Base-by-base conservation (phyloP, 2,113 vertebrate species). In the Tragelaphus strepsiceros region DNA sequence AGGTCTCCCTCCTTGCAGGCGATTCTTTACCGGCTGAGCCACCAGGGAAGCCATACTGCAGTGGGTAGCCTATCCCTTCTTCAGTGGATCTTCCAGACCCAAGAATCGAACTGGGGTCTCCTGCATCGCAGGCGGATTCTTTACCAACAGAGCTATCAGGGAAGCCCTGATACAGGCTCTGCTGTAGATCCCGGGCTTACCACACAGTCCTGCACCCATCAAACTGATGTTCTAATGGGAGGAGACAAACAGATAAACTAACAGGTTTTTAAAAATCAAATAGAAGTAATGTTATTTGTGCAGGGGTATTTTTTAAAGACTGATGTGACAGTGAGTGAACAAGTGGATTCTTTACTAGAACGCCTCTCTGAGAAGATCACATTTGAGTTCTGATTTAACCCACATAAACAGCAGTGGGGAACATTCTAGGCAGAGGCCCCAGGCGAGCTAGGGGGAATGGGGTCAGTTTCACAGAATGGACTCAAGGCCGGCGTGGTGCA, bases 291-390 rank as follows among this genome's bases (percentile, higher is more conserved):
- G 43, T 4, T 80, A 14, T 67, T 53, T n/a, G 14, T 16, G 17
- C 61, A 85, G 56, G 39, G 77, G 5, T 46, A 49, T 4, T 96
- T 90, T 82, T 78, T 35, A 74, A 71, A 77, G 74, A 82, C 53
- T 49, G 9, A 19, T 56, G 14, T 84, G 78, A 89, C 93, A 78
- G n/a, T 51, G 10, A 64, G n/a, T 30, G 26, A 78, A 46, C 62
- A 88, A 43, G 24, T 26, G 7, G 54, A 39, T 16, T 35, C 11
- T 71, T 49, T 67, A 30, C 2, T 17, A 30, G 51, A 91, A 53
- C 83, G 54, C n/a, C 51, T 90, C 46, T 95, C 46, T 81, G 61
- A 82, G 77, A 59, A 82, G 77, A 59, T 51, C 61, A 61, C 35
- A 8, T 51, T 13, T 49, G 15, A 53, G 58, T 30, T 51, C 26